These are phyloP conservation scores for Drymodes brunneopygia DNA, from an alignment of 2,113 vertebrate genomes.

Conservation along the genomic window DNA sequence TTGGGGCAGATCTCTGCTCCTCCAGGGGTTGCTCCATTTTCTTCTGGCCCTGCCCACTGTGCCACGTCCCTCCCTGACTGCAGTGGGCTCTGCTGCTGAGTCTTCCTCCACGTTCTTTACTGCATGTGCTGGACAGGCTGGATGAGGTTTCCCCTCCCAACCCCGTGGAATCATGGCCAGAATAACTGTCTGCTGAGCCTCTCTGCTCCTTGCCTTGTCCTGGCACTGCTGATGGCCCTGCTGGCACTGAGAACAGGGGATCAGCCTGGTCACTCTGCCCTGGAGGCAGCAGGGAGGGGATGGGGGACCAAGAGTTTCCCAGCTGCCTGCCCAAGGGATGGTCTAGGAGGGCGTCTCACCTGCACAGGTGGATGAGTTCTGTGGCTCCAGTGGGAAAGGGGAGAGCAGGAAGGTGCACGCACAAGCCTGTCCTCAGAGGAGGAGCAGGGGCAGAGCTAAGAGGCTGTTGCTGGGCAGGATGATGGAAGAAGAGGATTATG, in stretches of 20 bases:
- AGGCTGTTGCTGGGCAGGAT: not conserved
- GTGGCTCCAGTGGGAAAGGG: not conserved
- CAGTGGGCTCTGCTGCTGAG: rapidly evolving
- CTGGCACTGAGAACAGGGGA: rapidly evolving
- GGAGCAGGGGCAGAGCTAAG: not conserved
- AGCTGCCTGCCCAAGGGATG: not conserved
- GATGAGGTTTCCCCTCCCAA: not conserved
- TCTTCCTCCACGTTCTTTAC: not conserved
- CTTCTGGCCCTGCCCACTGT: rapidly evolving
- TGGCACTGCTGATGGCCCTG: rapidly evolving
- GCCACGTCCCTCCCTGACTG: not conserved
- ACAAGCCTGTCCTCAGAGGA: not conserved
- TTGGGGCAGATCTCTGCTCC: not conserved
- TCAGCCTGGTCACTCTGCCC: not conserved
- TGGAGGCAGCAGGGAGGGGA: not conserved
- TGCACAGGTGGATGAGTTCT: not conserved
- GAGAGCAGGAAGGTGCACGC: not conserved
- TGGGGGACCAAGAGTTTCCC: not conserved
- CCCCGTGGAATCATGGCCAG: not conserved
- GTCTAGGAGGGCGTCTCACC: no score
- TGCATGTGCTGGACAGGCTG: not conserved
- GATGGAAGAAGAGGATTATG: constrained; percentile 7
- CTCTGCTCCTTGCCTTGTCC: not conserved
- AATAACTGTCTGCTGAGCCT: not conserved
- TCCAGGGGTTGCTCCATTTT: not conserved